Base-by-base conservation (phyloP, 2,888 invertebrate genomes). In the Metellina segmentata region DNA sequence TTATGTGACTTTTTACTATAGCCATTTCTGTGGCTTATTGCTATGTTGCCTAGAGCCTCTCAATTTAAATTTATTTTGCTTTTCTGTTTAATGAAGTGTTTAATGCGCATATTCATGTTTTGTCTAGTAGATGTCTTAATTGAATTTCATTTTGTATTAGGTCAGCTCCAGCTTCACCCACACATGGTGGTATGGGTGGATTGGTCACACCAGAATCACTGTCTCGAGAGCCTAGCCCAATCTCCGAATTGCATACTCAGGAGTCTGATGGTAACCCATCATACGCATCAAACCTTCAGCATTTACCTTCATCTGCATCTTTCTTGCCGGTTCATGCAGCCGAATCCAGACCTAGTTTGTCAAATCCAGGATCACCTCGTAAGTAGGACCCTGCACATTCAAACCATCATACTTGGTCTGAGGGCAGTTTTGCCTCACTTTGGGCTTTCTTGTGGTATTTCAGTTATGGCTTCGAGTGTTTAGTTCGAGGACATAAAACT, bases 181-280 rank as follows among this genome's bases (percentile, higher is more conserved):
- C 83, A 83, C 93, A 93, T 78, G 72, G 90, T 81, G 93, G 93
- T 95, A 97, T 97, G 85, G 97, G 97, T 90, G 98, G 97, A 78
- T 96, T 98, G 94, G 97, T 97, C 95, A 98, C 98, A 93, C 98
- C 98, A 13, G 98, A 98, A 94, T 96, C 96, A 94, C 95, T 98
- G 93, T 98, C 98, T 69, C 96, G 98, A 94, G 99, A 99, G 96
- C 97, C 98, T 94, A 98, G 98, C 91, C 99, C 99, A 0, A 97
- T 97, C 93, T 97, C 98, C 9, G 93, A 93, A 75, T 81, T 83
- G 70, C 19, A 77, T 71, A 81, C 51, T 79, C 91, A 78, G 61
- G 91, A 92, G 13, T 69, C 77, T n/a, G 91, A 92, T 13, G 85
- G 74, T 20, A 85, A 79, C 19, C 75, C 71, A 19, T 53, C 86